These are phyloP conservation scores for Drosophila elegans DNA, from an alignment of 1,140 invertebrate species.

Conservation along the genomic window DNA sequence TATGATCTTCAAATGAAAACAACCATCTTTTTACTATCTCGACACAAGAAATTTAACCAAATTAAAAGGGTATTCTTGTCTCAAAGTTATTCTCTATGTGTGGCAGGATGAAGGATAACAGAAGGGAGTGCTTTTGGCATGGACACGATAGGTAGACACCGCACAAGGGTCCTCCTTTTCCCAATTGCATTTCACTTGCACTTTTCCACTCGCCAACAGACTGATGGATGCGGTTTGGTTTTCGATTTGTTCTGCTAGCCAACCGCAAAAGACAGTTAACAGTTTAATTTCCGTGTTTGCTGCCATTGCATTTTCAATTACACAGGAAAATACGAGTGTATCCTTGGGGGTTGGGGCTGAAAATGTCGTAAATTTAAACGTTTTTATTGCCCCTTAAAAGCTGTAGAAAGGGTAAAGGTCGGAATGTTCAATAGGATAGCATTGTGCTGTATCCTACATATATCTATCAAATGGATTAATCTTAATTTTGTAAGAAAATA, in stretches of 20 bases:
- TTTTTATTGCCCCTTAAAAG: slow-evolving; percentile 13
- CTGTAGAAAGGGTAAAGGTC: slow-evolving; percentile 1
- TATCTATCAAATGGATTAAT: neutral
- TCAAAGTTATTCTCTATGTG: neutral
- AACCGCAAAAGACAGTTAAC: slow-evolving; percentile 55
- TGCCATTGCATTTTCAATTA: slow-evolving; percentile 54
- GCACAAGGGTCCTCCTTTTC: neutral
- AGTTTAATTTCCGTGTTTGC: slow-evolving; percentile 56
- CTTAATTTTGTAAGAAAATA: too few relatives aligned
- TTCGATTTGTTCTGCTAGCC: slow-evolving; percentile 20
- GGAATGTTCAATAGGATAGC: neutral
- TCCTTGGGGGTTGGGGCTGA: slow-evolving; percentile 14
- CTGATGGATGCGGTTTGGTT: slow-evolving; percentile 33
- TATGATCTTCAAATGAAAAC: too few relatives aligned
- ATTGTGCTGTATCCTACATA: neutral
- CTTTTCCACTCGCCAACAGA: slow-evolving; percentile 43
- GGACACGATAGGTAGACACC: neutral
- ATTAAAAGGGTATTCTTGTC: too few relatives aligned
- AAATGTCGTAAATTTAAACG: slow-evolving; percentile 51
- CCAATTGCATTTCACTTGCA: slow-evolving; percentile 55
- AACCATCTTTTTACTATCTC: too few relatives aligned
- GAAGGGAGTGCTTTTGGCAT: neutral
- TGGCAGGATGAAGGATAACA: neutral
- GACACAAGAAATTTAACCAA: too few relatives aligned
- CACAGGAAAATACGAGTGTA: slow-evolving; percentile 7